Base-by-base conservation (phyloP, 2,888 invertebrate genomes). In the Lepas anatifera region DNA sequence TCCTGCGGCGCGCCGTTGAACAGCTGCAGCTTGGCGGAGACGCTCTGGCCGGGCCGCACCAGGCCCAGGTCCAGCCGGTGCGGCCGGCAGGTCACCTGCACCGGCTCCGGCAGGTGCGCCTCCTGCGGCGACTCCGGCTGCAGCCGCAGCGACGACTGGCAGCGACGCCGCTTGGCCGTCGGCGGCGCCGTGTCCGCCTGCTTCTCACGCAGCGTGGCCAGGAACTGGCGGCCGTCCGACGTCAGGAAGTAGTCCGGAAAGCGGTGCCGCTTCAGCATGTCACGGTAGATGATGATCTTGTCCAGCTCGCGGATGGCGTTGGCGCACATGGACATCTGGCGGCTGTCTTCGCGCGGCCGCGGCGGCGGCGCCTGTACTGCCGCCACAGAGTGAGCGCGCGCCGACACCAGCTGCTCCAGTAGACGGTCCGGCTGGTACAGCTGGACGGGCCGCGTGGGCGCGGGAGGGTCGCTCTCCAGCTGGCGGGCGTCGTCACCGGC, bases 161-260 rank as follows among this genome's bases (percentile, higher is more conserved):
- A 0, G 25, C 11, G 39, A 3, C 25, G 13, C 25, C 66, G 39
- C 4, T 39, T 11, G 3, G n/a, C 13, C 13, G 6, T 3, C n/a
- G 66, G 39, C 25, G 66, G 25, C 4, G 39, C 39, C 7, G 6
- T 35, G 16, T 35, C 58, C 18, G 2, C 32, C 3, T 18, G 18
- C 25, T 22, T n/a, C 37, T 39, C 25, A 4, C 39, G 66, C 66
- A 66, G 25, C 25, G 37, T 25, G 13, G 22, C 25, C 66, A 66
- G 66, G 27, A 66, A 66, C 66, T 66, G 39, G 66, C 66, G 37
- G 25, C 66, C 66, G 27, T 39, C 39, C 66, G 66, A 2, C 25
- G 66, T 66, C 25, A 41, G 25, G 39, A 66, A 66, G 66, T 39
- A 66, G 11, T n/a, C n/a, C 66, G 39, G 66, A 39, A 66, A 66